phyloP scores from a whole-genome alignment of 2,888 invertebrate genomes.

The Lamproptera curius region DNA sequence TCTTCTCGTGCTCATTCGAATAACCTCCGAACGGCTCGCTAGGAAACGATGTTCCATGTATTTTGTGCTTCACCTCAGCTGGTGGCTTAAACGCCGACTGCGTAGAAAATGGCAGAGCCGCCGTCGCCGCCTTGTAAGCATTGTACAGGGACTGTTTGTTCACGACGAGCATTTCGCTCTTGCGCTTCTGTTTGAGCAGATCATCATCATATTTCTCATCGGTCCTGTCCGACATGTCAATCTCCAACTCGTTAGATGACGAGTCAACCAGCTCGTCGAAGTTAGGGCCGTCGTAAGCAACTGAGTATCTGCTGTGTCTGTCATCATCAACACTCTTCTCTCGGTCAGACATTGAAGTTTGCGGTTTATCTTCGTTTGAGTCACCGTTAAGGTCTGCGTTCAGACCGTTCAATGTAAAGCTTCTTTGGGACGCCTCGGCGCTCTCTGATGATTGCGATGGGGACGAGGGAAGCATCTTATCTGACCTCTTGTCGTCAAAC shows the following conservation, averaged over 20 bases:
- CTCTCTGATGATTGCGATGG: conserved; percentile 79
- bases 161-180: conserved; percentile 69
- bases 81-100: conserved; percentile 90
- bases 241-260: conserved; percentile 87
- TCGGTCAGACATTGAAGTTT: conserved; percentile 40
- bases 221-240: conserved; percentile 86
- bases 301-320: conserved; percentile 70
- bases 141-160: conserved; percentile 76
- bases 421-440: conserved; percentile 81
- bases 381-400: conserved; percentile 45
- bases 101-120: conserved; percentile 82
- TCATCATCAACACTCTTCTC: conserved; percentile 58
- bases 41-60: conserved; percentile 59
- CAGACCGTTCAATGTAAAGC: conserved; percentile 74
- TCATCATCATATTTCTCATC: conserved; percentile 81
- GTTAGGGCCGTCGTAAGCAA: conserved; percentile 84
- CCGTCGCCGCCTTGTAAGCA: conserved; percentile 74
- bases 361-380: conserved; percentile 38
- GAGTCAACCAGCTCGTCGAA: conserved; percentile 88
- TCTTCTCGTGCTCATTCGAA: conserved; percentile 75
- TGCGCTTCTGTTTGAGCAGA: conserved; percentile 64
- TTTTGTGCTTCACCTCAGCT: conserved; percentile 79
- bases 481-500: conserved; percentile 89
- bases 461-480: conserved; percentile 81
- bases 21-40: conserved; percentile 88